Evolutionary conservation across 2,797 vertebrate genomes (phyloP), one percentile per base, ranked within the genome.

Genomic region (Echeneis naucrates): DNA sequence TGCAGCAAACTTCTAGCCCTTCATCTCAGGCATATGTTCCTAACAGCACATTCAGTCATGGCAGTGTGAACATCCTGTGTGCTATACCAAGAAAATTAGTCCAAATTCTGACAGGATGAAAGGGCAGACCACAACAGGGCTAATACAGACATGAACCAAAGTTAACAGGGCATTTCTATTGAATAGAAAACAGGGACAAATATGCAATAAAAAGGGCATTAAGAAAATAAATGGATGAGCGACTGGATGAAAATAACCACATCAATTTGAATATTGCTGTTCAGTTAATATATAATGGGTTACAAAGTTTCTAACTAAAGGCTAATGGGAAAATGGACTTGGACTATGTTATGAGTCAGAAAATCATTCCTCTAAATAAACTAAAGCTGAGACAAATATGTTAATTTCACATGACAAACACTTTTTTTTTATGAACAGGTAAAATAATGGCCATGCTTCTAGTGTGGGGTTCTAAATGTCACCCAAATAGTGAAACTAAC

Each of bases 321-420:
- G 48, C 54, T 67, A 66, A 61, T 69, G 27, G 35, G 53, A 71
- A 80, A 78, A 72, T 24, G 12, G 53, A 69, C 37, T 8, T 55
- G 14, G 58, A 64, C 59, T 54, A 53, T 12, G 4, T 27, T 35
- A 11, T 53, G 40, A 60, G 47, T 60, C 9, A 52, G 23, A n/a
- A 37, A 64, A 38, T 70, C 42, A 66, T 62, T 68, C 4, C 21
- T 24, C 48, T 56, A n/a, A 66, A 76, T 51, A 54, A 42, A 68
- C 71, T 48, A 19, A 42, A 48, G 57, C 53, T 2, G 24, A 53
- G 38, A n/a, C 50, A 21, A 70, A 64, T 57, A 37, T 40, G 40
- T 33, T 50, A 13, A n/a, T 52, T 23, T 54, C 40, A 45, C 19
- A 63, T 55, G 45, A 23, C 26, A 8, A 57, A 8, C 47, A 63